Conservation (phyloP, 2,797 vertebrate genomes). For the Tauraco hartlaubi region DNA sequence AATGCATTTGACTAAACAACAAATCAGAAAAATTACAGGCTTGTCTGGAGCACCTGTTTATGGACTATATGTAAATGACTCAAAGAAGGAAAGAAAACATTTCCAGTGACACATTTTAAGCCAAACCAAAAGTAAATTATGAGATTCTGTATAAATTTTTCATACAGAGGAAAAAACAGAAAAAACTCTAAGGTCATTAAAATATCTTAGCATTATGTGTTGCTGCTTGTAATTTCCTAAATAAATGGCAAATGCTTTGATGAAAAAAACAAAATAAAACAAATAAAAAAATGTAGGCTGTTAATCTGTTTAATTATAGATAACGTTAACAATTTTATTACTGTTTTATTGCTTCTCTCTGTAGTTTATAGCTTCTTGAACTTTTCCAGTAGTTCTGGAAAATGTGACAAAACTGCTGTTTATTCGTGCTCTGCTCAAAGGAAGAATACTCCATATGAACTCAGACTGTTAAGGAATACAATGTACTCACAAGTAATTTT, state of each 20-base stretch:
- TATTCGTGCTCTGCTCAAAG: not conserved
- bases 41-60: slow-evolving; percentile 12
- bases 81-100: slow-evolving; percentile 1
- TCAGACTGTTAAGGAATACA: not conserved
- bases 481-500: not conserved
- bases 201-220: not conserved
- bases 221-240: not conserved
- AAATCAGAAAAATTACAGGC: not conserved
- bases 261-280: not conserved
- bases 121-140: not conserved
- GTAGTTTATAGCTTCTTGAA: not conserved
- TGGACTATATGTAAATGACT: not conserved
- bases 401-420: not conserved
- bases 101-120: not conserved
- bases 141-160: not conserved
- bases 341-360: not conserved
- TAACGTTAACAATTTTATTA: slow-evolving; percentile 20
- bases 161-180: fast-evolving
- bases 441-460: not conserved
- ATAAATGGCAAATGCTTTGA: not conserved
- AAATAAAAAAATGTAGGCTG: not conserved
- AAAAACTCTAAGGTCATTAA: not conserved
- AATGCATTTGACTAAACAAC: not conserved
- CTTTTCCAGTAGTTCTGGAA: not conserved
- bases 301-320: slow-evolving; percentile 38